Evolutionary conservation across 2,888 invertebrate genomes (phyloP).

Genomic region (Pristionchus mayeri): DNA sequence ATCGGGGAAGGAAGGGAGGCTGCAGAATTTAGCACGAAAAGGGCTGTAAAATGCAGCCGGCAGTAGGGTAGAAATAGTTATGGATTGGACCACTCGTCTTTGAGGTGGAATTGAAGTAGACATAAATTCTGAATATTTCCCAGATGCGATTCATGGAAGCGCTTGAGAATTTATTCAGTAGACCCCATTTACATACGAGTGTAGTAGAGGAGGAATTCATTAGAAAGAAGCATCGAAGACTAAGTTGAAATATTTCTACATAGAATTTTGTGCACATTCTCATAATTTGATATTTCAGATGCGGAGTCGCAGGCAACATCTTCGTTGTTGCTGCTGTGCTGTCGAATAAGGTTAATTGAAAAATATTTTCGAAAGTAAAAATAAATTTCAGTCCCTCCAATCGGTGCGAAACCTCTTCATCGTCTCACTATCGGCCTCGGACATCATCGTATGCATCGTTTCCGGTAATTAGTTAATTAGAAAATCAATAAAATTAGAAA

Average conservation of each 20-base stretch:
- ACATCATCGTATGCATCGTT: constrained; percentile 91
- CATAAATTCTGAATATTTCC: no score
- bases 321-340: constrained; percentile 69
- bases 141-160: no score
- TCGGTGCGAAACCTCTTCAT: constrained; percentile 75
- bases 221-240: no score
- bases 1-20: background rate
- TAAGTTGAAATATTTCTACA: no score
- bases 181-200: no score
- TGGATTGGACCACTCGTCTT: background rate
- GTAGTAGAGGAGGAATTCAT: no score
- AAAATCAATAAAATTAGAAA: background rate
- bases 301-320: constrained; percentile 71
- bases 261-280: no score
- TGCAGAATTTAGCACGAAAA: constrained; percentile 5
- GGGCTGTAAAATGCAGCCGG: background rate
- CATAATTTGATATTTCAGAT: constrained; percentile 61
- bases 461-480: constrained; percentile 47
- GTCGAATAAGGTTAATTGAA: constrained; percentile 28
- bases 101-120: no score
- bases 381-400: constrained; percentile 58
- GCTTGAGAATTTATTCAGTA: no score
- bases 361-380: background rate
- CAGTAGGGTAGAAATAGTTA: background rate
- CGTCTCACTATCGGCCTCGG: constrained; percentile 81